Evolutionary conservation across 1,140 invertebrate species (phyloP).

Genomic region (Macrosteles quadrilineatus): DNA sequence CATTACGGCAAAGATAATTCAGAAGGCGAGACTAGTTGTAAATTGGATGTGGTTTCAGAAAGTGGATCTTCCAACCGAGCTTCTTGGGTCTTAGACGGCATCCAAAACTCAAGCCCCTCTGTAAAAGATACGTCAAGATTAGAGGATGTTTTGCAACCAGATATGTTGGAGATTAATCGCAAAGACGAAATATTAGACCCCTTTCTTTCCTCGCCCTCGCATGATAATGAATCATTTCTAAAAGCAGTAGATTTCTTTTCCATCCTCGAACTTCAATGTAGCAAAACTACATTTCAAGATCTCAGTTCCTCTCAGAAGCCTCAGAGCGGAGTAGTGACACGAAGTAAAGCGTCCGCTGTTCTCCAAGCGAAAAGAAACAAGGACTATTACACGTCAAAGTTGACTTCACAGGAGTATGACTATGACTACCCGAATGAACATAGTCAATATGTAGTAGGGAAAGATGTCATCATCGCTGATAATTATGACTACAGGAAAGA

Average conservation of each 20-base stretch:
- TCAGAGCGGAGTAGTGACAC: conserved; percentile 50
- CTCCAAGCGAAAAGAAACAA: conserved; percentile 32
- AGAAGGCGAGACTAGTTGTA: not conserved
- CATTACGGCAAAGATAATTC: not conserved
- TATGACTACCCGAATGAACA: not conserved
- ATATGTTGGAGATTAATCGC: not conserved
- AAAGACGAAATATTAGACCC: conserved; percentile 17
- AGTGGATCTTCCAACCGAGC: not conserved
- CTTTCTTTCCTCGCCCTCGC: conserved; percentile 23
- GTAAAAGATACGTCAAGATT: not conserved
- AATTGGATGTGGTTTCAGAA: not conserved
- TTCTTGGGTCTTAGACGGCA: not conserved
- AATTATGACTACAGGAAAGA: conserved; percentile 8
- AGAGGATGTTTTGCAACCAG: conserved; percentile 11
- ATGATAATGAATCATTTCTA: conserved; percentile 54
- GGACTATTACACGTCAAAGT: not conserved
- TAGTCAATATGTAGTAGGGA: not conserved
- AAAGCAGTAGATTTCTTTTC: conserved; percentile 84
- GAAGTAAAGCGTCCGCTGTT: conserved; percentile 51
- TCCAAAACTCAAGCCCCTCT: conserved; percentile 5
- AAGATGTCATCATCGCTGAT: not conserved
- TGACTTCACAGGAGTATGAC: not conserved
- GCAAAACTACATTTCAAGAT: conserved; percentile 53
- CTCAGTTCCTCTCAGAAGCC: conserved; percentile 43
- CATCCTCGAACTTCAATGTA: conserved; percentile 80